Evolutionary conservation across 2,888 invertebrate genomes (phyloP).

Genomic region (Capitulum mitella): DNA sequence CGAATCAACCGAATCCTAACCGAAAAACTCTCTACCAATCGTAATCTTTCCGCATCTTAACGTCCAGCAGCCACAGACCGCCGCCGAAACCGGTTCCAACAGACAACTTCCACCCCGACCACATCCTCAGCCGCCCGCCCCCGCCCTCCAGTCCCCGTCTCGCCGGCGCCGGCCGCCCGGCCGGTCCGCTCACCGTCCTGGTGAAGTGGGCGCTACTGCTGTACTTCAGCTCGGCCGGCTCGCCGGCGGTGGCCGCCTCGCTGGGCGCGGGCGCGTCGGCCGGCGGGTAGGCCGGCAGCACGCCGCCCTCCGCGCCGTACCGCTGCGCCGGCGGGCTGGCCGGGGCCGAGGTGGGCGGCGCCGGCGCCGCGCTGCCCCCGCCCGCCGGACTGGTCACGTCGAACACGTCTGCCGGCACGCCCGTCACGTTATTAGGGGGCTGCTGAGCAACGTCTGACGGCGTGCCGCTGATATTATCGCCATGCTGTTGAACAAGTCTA

Average conservation of each 20-base stretch:
- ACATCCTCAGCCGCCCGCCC: not conserved
- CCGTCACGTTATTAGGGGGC: too few species aligned
- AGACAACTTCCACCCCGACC: not conserved
- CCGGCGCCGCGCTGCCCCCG: conserved; percentile 27
- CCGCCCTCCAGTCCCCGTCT: not conserved
- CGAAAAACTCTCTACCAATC: too few species aligned
- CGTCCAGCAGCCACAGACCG: too few species aligned
- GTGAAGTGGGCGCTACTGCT: conserved; percentile 60
- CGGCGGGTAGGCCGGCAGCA: conserved; percentile 39
- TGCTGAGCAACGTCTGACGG: too few species aligned
- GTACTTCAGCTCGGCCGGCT: conserved; percentile 57
- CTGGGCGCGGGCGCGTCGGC: conserved; percentile 43
- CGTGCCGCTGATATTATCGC: too few species aligned
- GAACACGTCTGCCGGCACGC: conserved; percentile 2
- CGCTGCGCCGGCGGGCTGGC: conserved; percentile 29
- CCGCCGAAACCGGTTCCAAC: too few species aligned
- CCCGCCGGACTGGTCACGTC: conserved; percentile 30
- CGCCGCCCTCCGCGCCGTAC: not conserved
- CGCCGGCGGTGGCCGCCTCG: conserved; percentile 49
- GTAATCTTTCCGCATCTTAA: too few species aligned
- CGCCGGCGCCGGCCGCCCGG: not conserved
- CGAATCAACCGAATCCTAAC: too few species aligned
- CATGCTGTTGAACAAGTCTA: too few species aligned
- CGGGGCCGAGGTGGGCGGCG: conserved; percentile 32
- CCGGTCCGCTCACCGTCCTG: not conserved